Evolutionary conservation across 2,113 vertebrate genomes (phyloP), one percentile per base, ranked within the genome.

Genomic region (Sialia sialis): DNA sequence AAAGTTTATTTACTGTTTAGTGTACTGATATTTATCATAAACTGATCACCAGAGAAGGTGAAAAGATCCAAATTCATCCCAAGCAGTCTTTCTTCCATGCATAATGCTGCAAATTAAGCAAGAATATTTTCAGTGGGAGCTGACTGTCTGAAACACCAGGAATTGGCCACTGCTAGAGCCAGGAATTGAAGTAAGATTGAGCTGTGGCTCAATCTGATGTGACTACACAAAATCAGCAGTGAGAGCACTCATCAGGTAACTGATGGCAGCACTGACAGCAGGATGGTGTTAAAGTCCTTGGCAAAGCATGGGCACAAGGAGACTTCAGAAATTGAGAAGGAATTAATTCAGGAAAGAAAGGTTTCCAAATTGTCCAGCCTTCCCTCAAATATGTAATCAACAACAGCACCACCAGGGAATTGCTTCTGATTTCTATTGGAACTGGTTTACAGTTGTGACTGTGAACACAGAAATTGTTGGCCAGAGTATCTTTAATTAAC

Each of bases 341-440:
- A 78, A 74, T 38, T 13, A 70, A 52, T 0, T 16, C 32, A 74
- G 14, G n/a, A 66, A 58, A 70, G 22, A 52, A 8, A 51, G 10
- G n/a, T 55, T 84, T 70, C 46, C 43, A 52, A 55, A 73, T 44
- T 51, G 17, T 60, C 46, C 38, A 48, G 55, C 15, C 32, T 23
- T 73, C 15, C 32, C 52, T 32, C 20, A 41, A 38, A 39, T 43
- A 55, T 12, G 59, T 39, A 17, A 76, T 18, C 56, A 74, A 19
- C 18, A 73, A 0, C 10, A n/a, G 59, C n/a, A 74, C 17, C 38
- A 49, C 51, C 23, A 59, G 54, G 48, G 44, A 77, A 4, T 73
- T 89, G 7, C 29, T 97, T 89, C 84, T 89, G 26, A 88, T 62
- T 95, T 94, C 77, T 82, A 1, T 34, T 92, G 64, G 72, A 92